These are phyloP conservation scores for Ephestia elutella DNA, from an alignment of 1,140 invertebrate genomes.

Conservation along the genomic window DNA sequence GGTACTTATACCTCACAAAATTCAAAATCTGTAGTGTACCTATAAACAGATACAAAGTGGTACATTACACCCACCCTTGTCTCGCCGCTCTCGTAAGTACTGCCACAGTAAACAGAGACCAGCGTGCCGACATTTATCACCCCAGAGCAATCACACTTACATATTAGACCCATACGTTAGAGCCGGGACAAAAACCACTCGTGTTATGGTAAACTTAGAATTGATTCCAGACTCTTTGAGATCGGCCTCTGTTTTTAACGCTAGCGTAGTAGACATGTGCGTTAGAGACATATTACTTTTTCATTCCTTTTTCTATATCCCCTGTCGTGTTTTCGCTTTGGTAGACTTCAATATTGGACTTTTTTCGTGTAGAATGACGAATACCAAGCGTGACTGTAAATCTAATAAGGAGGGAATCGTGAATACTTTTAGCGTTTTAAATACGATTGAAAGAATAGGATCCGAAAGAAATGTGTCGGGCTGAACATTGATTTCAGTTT, in stretches of 20 bases:
- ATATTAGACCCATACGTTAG: slow-evolving; percentile 50
- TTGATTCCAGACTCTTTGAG: slow-evolving; percentile 53
- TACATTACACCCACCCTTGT: too few relatives aligned
- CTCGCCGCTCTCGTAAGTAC: background rate
- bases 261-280: slow-evolving; percentile 47
- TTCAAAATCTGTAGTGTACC: too few relatives aligned
- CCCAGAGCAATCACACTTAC: slow-evolving; percentile 39
- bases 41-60: too few relatives aligned
- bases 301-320: slow-evolving; percentile 46
- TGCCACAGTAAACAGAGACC: slow-evolving; percentile 21
- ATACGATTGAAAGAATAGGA: background rate
- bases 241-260: slow-evolving; percentile 44
- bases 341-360: slow-evolving; percentile 39
- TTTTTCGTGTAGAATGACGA: slow-evolving; percentile 26
- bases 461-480: background rate
- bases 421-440: background rate
- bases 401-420: slow-evolving; percentile 19
- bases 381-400: slow-evolving; percentile 24
- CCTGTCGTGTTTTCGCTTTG: slow-evolving; percentile 38
- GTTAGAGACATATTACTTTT: slow-evolving; percentile 53
- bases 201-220: slow-evolving; percentile 56
- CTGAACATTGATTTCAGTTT: too few relatives aligned
- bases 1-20: too few relatives aligned
- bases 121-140: slow-evolving; percentile 32
- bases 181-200: slow-evolving; percentile 43